A percentile compares a stretch with the other conserved stretches of the same genome.
Evolutionary conservation across 2,888 invertebrate genomes (phyloP).

Genomic region (Linnaemya tessellans): DNA sequence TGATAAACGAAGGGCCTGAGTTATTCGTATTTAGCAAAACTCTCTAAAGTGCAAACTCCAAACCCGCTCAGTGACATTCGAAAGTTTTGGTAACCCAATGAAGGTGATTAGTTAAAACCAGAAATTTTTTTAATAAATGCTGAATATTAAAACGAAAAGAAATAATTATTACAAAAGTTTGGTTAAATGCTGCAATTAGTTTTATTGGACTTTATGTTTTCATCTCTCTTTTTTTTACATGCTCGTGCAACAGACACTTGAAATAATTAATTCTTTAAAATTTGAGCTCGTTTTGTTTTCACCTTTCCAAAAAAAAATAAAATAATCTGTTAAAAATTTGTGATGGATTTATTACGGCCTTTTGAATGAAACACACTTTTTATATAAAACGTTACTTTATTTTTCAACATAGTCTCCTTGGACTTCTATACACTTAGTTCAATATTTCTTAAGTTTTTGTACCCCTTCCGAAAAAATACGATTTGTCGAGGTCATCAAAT

Average conservation of each 20-base stretch:
- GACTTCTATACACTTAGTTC: too few relatives aligned
- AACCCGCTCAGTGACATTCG: conserved; percentile 28
- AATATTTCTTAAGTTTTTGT: too few relatives aligned
- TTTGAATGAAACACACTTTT: too few relatives aligned
- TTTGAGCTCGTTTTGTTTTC: too few relatives aligned
- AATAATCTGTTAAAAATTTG: too few relatives aligned
- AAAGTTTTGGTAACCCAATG: conserved; percentile 17
- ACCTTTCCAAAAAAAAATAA: too few relatives aligned
- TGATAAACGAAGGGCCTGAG: background rate
- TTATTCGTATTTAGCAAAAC: background rate
- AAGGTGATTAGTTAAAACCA: conserved; percentile 16
- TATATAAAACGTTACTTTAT: too few relatives aligned
- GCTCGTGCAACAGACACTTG: background rate
- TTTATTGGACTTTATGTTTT: background rate
- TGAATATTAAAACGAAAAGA: conserved; percentile 39
- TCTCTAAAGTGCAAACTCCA: background rate
- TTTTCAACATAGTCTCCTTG: too few relatives aligned
- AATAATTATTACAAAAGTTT: conserved; percentile 35
- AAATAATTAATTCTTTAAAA: conserved; percentile 1
- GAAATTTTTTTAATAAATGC: conserved; percentile 41
- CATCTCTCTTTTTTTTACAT: background rate
- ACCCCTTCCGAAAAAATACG: too few relatives aligned
- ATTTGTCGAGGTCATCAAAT: too few relatives aligned
- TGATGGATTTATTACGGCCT: too few relatives aligned
- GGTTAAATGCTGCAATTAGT: conserved; percentile 44